phyloP scores from a whole-genome alignment of 1,140 invertebrate genomes.

The Euglossa dilemma region DNA sequence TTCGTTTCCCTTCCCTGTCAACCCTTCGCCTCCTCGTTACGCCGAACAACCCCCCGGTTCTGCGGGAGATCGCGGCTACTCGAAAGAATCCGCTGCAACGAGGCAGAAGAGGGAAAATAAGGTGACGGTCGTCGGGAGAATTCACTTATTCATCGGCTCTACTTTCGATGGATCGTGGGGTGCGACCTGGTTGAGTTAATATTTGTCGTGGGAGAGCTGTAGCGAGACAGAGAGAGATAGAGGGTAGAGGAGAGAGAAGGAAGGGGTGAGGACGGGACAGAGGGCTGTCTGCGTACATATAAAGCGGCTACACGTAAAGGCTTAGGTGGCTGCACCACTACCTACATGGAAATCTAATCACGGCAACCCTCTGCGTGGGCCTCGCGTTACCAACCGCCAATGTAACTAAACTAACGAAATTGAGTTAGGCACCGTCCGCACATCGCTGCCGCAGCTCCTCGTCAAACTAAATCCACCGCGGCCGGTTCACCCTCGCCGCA shows the following conservation, averaged over 20 bases:
- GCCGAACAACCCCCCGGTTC: not conserved
- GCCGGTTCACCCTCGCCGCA: slow-evolving; percentile 60
- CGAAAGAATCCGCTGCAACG: slow-evolving; percentile 2
- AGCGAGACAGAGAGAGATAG: not conserved
- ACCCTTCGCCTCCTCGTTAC: slow-evolving; percentile 12
- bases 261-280: slow-evolving; percentile 24
- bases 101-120: slow-evolving; percentile 15
- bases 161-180: slow-evolving; percentile 39
- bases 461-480: slow-evolving; percentile 75
- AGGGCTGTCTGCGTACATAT: slow-evolving; percentile 11
- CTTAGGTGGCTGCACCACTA: slow-evolving; percentile 65
- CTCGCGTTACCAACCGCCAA: slow-evolving; percentile 77
- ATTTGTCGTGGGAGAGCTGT: slow-evolving; percentile 54
- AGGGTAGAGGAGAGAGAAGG: too few relatives aligned
- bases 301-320: slow-evolving; percentile 59
- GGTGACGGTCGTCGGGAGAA: slow-evolving; percentile 33
- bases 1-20: not conserved
- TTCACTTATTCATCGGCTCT: slow-evolving; percentile 55
- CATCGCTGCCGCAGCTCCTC: slow-evolving; percentile 73
- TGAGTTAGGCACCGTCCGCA: slow-evolving; percentile 75
- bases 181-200: slow-evolving; percentile 60
- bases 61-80: not conserved
- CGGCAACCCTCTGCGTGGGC: slow-evolving; percentile 72
- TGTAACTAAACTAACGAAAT: slow-evolving; percentile 81
- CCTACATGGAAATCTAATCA: slow-evolving; percentile 80